Percentiles rank a stretch among this genome's conserved stretches.
phyloP scores from a whole-genome alignment of 2,797 vertebrate genomes.

The Lycodopsis pacificus region DNA sequence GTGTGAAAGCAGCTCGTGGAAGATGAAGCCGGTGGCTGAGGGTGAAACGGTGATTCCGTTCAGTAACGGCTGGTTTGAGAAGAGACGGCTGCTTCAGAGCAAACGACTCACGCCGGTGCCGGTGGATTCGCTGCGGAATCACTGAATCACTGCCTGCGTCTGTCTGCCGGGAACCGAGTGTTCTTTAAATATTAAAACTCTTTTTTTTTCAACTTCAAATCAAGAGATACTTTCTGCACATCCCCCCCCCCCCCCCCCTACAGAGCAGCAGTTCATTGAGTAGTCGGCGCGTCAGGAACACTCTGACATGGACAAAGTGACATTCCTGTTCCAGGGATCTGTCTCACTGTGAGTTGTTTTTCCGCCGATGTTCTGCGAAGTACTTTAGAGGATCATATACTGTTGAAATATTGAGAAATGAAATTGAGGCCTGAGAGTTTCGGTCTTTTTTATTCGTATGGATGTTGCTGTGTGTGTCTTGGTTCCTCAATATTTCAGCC shows the following conservation, averaged over 20 bases:
- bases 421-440: no score
- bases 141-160: conserved; percentile 1
- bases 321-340: conserved; percentile 15
- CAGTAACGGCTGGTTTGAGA: conserved; percentile 43
- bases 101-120: conserved; percentile 38
- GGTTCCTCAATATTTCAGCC: no score
- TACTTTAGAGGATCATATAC: neutral
- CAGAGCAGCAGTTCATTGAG: neutral
- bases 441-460: no score
- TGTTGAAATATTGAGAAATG: conserved; percentile 6
- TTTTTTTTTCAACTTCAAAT: conserved; percentile 12
- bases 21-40: conserved; percentile 55
- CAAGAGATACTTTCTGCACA: conserved; percentile 5
- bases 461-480: no score
- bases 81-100: conserved; percentile 54
- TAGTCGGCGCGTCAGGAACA: neutral
- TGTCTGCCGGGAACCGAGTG: neutral
- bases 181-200: conserved; percentile 13
- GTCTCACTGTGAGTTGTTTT: no score
- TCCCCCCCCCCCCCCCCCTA: neutral
- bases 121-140: conserved; percentile 34
- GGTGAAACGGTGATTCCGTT: conserved; percentile 62
- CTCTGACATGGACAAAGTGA: conserved; percentile 10
- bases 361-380: no score
- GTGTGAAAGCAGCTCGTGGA: conserved; percentile 65